These are phyloP conservation scores for Agrilus planipennis DNA, from an alignment of 1,140 invertebrate species.

Conservation along the genomic window DNA sequence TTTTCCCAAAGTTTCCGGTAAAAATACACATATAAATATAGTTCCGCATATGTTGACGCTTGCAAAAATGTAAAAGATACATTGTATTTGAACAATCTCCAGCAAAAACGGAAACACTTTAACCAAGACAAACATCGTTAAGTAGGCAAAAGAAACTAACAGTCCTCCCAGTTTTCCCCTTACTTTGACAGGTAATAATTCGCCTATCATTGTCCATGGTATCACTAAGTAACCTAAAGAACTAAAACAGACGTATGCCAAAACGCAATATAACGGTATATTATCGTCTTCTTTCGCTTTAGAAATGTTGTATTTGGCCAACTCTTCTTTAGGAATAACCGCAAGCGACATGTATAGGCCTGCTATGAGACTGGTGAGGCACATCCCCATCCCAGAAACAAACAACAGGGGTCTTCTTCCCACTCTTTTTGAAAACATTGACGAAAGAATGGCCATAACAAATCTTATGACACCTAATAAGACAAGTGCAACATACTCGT, in stretches of 20 bases:
- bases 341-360: conserved; percentile 37
- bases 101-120: conserved; percentile 48
- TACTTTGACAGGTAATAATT: conserved; percentile 41
- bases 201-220: conserved; percentile 49
- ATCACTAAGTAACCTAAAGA: conserved; percentile 44
- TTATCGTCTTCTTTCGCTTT: conserved; percentile 16
- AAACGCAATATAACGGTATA: conserved; percentile 36
- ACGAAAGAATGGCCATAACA: conserved; percentile 37
- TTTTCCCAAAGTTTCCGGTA: conserved; percentile 66
- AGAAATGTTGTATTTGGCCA: conserved; percentile 13
- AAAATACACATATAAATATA: conserved; percentile 44
- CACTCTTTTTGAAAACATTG: conserved; percentile 39
- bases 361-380: conserved; percentile 39
- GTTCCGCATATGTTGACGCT: conserved; percentile 43
- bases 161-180: conserved; percentile 41
- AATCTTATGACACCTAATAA: conserved; percentile 41
- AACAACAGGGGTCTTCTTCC: conserved; percentile 40
- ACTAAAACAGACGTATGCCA: conserved; percentile 41
- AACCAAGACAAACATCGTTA: conserved; percentile 50
- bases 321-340: conserved; percentile 11
- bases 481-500: conserved; percentile 38
- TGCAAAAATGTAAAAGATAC: conserved; percentile 50
- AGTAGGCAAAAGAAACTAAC: conserved; percentile 47
- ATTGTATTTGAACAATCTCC: conserved; percentile 37
- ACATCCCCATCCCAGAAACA: conserved; percentile 43